Evolutionary conservation across 35 echinoderm and acorn worm genomes (phyloP).

Genomic region (Holothuria glaberrima): DNA sequence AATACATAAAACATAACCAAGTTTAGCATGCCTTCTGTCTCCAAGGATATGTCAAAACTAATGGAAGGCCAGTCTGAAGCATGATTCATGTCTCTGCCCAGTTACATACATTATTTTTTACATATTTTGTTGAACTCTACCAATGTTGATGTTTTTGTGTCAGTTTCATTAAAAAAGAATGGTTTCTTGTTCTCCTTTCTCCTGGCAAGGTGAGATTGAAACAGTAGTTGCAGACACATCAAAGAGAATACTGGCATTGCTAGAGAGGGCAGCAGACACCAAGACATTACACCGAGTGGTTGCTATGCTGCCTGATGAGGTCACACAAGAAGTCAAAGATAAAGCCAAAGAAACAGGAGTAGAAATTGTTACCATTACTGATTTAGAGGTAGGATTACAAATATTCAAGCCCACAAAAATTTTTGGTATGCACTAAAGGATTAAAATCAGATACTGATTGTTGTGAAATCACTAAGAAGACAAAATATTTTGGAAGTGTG

Average conservation of each 20-base stretch:
- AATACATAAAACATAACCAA: too few relatives aligned
- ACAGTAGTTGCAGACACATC: conserved; percentile 55
- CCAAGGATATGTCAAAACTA: too few relatives aligned
- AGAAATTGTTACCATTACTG: conserved; percentile 42
- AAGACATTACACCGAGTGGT: conserved; percentile 56
- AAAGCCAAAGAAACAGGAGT: conserved; percentile 57
- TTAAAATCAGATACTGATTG: too few relatives aligned
- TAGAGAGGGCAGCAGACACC: conserved; percentile 54
- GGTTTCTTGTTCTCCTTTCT: background rate
- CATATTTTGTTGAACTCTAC: too few relatives aligned
- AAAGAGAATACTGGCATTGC: conserved; percentile 10
- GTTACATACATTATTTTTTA: too few relatives aligned
- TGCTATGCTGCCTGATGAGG: conserved; percentile 36
- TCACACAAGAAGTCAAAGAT: conserved; percentile 59
- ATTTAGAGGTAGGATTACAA: conserved; percentile 39
- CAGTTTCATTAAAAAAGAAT: background rate
- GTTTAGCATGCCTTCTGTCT: too few relatives aligned
- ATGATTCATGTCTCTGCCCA: too few relatives aligned
- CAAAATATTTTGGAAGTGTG: too few relatives aligned
- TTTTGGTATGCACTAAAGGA: background rate
- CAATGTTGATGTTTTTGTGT: too few relatives aligned
- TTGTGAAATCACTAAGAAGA: too few relatives aligned
- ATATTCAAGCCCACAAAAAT: background rate
- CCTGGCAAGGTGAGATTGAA: conserved; percentile 56
- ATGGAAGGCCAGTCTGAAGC: too few relatives aligned